A percentile compares a stretch with the other conserved stretches of the same genome.
These are phyloP conservation scores for Delia radicum DNA, from an alignment of 1,140 invertebrate species.

Conservation along the genomic window DNA sequence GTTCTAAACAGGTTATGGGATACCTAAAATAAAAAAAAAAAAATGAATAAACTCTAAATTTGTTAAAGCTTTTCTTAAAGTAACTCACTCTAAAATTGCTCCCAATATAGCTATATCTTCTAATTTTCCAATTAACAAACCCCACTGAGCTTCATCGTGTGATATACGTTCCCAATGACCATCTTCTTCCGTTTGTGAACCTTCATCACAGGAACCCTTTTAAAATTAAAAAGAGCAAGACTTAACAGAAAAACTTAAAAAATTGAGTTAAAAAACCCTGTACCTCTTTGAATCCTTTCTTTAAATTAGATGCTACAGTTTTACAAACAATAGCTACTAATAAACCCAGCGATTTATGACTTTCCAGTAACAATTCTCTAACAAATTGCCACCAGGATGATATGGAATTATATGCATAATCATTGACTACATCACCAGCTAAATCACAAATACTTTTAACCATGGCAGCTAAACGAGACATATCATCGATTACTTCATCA, in stretches of 20 bases:
- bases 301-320: conserved; percentile 64
- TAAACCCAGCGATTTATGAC: conserved; percentile 70
- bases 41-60: no score
- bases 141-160: conserved; percentile 83
- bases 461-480: conserved; percentile 49
- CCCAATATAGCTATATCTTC: conserved; percentile 83
- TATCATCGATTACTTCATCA: conserved; percentile 51
- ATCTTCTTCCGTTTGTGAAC: conserved; percentile 57
- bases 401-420: conserved; percentile 65
- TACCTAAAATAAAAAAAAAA: conserved; percentile 29
- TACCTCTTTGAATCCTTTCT: conserved; percentile 41
- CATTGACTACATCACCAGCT: conserved; percentile 45
- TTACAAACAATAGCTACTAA: conserved; percentile 76
- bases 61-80: neutral
- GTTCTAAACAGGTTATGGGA: conserved; percentile 35
- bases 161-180: conserved; percentile 81
- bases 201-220: conserved; percentile 53
- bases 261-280: neutral
- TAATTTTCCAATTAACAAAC: conserved; percentile 80
- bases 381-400: conserved; percentile 76
- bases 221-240: neutral
- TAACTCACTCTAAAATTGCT: conserved; percentile 64
- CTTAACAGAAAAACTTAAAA: neutral
- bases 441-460: conserved; percentile 44
- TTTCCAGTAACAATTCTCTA: conserved; percentile 68